These are phyloP conservation scores for Rhabdornis inornatus DNA, from an alignment of 2,113 vertebrate genomes.

Conservation along the genomic window DNA sequence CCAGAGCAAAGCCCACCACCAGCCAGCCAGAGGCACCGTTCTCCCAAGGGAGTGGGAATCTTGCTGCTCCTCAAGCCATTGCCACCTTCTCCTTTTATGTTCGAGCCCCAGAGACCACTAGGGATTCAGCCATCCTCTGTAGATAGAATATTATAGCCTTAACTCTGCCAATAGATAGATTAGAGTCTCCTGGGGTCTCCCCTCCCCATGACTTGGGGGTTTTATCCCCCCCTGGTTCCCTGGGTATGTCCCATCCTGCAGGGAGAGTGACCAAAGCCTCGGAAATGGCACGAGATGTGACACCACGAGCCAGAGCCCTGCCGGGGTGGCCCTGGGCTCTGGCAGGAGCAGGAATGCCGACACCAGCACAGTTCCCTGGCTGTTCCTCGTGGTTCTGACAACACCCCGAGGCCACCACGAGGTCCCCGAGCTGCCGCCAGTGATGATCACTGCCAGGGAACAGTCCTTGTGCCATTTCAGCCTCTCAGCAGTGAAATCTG, in stretches of 20 bases:
- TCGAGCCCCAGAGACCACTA: slow-evolving; percentile 40
- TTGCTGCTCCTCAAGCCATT: neutral
- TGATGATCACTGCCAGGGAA: neutral
- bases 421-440: neutral
- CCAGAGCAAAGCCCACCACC: neutral
- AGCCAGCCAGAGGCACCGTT: neutral
- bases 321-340: neutral
- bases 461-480: neutral
- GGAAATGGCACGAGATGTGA: neutral
- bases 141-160: slow-evolving; percentile 74
- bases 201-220: neutral
- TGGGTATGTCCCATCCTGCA: neutral
- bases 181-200: slow-evolving; percentile 50
- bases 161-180: slow-evolving; percentile 67
- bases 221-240: neutral
- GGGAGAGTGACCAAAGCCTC: neutral
- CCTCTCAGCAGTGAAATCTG: neutral
- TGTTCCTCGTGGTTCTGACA: neutral
- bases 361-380: slow-evolving; percentile 7
- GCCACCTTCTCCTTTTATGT: neutral
- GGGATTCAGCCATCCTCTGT: slow-evolving; percentile 71
- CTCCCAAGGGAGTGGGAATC: neutral
- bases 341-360: neutral
- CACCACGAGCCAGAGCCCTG: neutral
- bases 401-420: neutral